These are phyloP conservation scores for Berghia stephanieae DNA, from an alignment of 1,140 invertebrate genomes.

Conservation along the genomic window DNA sequence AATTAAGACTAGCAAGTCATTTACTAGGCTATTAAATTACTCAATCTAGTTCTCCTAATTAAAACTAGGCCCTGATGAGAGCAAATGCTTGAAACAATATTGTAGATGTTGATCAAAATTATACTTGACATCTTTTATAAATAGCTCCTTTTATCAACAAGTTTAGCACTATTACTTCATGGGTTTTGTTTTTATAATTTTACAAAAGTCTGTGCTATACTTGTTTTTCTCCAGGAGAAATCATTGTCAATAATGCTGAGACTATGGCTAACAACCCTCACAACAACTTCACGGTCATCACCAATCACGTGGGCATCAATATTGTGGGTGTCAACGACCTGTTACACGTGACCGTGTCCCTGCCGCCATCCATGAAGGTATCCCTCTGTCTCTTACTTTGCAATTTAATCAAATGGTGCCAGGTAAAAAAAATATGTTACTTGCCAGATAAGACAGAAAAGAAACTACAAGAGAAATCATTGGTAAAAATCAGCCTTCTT, in stretches of 20 bases:
- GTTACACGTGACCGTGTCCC: constrained; percentile 40
- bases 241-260: constrained; percentile 41
- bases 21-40: too few relatives aligned
- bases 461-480: too few relatives aligned
- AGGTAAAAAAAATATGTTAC: not conserved
- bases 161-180: not conserved
- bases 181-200: not conserved
- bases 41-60: too few relatives aligned
- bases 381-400: not conserved
- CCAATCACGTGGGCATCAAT: constrained; percentile 45
- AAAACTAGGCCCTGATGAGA: too few relatives aligned
- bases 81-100: too few relatives aligned
- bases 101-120: too few relatives aligned
- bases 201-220: not conserved
- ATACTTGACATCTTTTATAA: not conserved
- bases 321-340: constrained; percentile 38
- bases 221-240: constrained; percentile 40
- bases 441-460: too few relatives aligned
- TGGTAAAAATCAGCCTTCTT: too few relatives aligned
- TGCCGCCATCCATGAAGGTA: constrained; percentile 38
- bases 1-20: too few relatives aligned
- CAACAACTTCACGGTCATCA: constrained; percentile 52
- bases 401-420: not conserved
- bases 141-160: not conserved
- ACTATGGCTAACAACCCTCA: constrained; percentile 19